A percentile compares a stretch with the other conserved stretches of the same genome.
Evolutionary conservation across 2,113 vertebrate genomes (phyloP).

Genomic region (Paedocypris sp.): DNA sequence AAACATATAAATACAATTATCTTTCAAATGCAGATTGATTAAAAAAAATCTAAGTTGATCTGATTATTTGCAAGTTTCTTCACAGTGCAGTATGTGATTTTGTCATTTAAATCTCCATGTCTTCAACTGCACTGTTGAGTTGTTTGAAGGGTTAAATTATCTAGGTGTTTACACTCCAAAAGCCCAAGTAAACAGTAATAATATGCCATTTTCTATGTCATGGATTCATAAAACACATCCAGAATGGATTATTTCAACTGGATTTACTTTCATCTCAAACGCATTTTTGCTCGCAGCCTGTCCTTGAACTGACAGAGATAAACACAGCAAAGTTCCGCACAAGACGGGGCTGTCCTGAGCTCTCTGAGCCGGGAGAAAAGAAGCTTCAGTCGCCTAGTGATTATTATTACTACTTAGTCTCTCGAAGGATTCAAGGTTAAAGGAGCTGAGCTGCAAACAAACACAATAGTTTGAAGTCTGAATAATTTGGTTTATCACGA

Average conservation of each 20-base stretch:
- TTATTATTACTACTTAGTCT: not conserved
- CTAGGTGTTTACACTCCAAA: no score
- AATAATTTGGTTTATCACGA: no score
- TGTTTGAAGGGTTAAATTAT: no score
- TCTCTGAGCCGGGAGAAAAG: not conserved
- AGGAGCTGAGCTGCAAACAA: no score
- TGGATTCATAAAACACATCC: not conserved
- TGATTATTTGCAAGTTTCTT: no score
- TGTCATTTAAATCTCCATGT: no score
- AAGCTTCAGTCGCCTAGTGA: not conserved
- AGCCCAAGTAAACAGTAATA: not conserved
- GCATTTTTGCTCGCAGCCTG: conserved; percentile 4
- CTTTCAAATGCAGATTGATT: no score
- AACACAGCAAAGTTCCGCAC: conserved; percentile 7
- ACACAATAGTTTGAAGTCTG: no score
- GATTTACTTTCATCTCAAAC: not conserved
- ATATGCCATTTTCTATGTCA: not conserved
- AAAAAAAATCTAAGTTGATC: no score
- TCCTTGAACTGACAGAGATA: conserved; percentile 33
- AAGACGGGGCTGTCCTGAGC: conserved; percentile 14
- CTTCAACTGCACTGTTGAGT: no score
- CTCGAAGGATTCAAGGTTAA: not conserved
- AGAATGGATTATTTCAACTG: not conserved
- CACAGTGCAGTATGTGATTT: no score
- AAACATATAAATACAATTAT: no score